Conservation (phyloP, 2,113 vertebrate species). For the Myxocyprinus asiaticus region DNA sequence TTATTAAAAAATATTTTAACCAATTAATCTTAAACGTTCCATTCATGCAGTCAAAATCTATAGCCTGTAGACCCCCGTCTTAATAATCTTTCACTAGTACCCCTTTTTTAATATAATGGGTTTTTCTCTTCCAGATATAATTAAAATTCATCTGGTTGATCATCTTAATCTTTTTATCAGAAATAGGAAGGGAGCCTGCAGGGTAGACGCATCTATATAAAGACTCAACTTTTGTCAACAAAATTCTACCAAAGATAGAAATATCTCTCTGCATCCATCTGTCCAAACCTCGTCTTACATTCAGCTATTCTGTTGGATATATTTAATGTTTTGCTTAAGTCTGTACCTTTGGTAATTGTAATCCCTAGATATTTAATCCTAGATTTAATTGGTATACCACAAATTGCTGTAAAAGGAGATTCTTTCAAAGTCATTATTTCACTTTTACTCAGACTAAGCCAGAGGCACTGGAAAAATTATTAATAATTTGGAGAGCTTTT, state of each 20-base stretch:
- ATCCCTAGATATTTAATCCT: neutral
- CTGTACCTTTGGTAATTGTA: neutral
- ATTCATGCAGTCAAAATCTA: conserved; percentile 10
- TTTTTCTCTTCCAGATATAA: neutral
- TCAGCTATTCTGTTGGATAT: neutral
- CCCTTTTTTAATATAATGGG: neutral
- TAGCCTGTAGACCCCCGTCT: conserved; percentile 8
- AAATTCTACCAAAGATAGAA: neutral
- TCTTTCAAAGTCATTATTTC: conserved; percentile 17
- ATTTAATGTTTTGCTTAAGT: neutral
- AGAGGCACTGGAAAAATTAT: neutral
- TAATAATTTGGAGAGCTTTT: neutral
- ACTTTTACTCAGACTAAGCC: conserved; percentile 16
- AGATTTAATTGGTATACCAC: neutral
- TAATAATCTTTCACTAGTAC: neutral
- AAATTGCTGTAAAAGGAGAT: neutral
- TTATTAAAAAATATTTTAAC: neutral
- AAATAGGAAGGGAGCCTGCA: neutral
- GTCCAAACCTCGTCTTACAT: neutral
- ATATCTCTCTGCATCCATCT: conserved; percentile 10
- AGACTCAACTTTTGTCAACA: neutral
- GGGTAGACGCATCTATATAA: neutral
- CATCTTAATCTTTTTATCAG: neutral
- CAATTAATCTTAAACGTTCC: neutral
- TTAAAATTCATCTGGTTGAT: conserved; percentile 4